Evolutionary conservation across 1,140 invertebrate genomes (phyloP).

Genomic region (Galendromus occidentalis): DNA sequence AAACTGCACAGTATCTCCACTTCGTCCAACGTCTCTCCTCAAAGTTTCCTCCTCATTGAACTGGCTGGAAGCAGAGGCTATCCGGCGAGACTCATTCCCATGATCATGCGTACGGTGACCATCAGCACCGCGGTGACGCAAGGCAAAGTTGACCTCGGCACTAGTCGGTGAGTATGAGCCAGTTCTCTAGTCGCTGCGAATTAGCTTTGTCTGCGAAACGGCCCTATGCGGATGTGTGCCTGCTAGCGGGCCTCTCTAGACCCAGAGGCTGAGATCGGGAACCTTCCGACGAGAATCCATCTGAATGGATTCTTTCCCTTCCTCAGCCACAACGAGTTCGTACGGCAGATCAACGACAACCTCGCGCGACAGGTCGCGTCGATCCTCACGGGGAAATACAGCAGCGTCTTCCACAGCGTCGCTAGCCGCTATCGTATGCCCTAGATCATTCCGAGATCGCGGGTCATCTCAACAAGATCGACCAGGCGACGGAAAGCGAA

Average conservation of each 20-base stretch:
- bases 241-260: too few species aligned
- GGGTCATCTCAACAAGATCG: too few species aligned
- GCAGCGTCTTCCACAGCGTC: not conserved
- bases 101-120: not conserved
- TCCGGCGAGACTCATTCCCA: not conserved
- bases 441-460: not conserved
- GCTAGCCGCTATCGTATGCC: not conserved
- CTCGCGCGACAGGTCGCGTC: not conserved
- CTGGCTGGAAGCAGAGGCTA: not conserved
- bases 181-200: too few species aligned
- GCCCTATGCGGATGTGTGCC: too few species aligned
- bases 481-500: too few species aligned
- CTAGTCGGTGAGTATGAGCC: too few species aligned
- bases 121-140: not conserved
- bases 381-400: not conserved
- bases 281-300: too few species aligned
- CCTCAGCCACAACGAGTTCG: not conserved
- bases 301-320: too few species aligned
- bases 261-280: too few species aligned
- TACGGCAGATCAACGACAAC: not conserved
- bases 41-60: not conserved
- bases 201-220: too few species aligned
- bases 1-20: not conserved
- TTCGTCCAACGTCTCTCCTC: not conserved
- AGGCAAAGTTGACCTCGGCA: not conserved